Conservation (phyloP, 2,113 vertebrate genomes). For the Mustela nigripes region DNA sequence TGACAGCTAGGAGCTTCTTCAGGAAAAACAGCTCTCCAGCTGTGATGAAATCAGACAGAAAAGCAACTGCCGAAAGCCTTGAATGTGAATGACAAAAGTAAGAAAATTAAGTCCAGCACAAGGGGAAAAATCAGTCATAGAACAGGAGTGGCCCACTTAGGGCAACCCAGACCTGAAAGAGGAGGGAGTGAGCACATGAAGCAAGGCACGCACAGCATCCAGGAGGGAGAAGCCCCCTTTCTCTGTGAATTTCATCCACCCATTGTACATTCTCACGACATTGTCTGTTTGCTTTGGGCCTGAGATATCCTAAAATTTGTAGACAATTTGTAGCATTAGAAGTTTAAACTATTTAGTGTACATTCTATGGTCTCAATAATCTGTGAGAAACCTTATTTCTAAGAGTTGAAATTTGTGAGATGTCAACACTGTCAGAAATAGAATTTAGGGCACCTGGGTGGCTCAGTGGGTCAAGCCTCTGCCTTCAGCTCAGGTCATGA, state of each 20-base stretch:
- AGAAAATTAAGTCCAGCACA: not conserved
- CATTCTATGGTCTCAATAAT: not conserved
- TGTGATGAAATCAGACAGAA: not conserved
- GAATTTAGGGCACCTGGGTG: not conserved
- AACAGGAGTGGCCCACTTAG: not conserved
- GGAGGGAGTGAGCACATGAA: not conserved
- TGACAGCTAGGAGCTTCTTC: not conserved
- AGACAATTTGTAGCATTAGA: not conserved
- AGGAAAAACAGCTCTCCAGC: not conserved
- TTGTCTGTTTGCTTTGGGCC: not conserved
- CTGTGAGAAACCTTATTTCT: not conserved
- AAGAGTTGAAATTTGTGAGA: not conserved
- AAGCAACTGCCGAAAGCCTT: not conserved
- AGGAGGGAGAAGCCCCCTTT: not conserved
- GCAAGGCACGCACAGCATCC: rapidly evolving
- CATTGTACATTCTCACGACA: not conserved
- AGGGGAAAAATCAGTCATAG: not conserved
- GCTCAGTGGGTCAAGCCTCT: no score
- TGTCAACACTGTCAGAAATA: not conserved
- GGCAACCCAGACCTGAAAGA: not conserved
- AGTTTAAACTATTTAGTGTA: not conserved
- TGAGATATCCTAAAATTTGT: not conserved
- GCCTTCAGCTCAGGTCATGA: no score
- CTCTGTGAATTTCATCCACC: not conserved
- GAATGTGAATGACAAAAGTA: not conserved